Evolutionary conservation across 2,113 vertebrate species (phyloP).

Genomic region (Prionailurus bengalensis): DNA sequence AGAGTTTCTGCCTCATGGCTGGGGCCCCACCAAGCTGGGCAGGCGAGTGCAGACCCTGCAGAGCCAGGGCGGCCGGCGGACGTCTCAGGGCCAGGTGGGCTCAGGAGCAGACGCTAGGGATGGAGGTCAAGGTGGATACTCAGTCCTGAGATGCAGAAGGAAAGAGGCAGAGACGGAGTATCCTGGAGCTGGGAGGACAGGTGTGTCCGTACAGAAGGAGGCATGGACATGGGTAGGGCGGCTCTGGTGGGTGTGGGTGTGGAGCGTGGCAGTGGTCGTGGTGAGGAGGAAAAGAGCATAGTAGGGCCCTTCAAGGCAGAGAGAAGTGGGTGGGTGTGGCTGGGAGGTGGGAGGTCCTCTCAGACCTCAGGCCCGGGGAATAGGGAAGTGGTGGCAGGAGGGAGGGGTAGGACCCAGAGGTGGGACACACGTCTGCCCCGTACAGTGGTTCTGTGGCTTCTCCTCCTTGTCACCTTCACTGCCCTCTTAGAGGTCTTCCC

Average conservation of each 20-base stretch:
- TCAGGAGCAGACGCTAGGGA: background rate
- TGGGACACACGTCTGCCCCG: background rate
- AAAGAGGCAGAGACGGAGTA: rapidly evolving
- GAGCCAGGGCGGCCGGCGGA: background rate
- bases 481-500: background rate
- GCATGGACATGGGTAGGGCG: background rate
- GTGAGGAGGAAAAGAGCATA: background rate
- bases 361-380: background rate
- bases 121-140: background rate
- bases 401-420: background rate
- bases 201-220: background rate
- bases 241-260: rapidly evolving
- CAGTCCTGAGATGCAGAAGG: background rate
- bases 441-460: background rate
- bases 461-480: background rate
- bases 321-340: background rate
- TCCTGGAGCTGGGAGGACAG: background rate
- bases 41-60: rapidly evolving
- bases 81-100: background rate
- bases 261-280: background rate
- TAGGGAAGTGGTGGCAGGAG: background rate
- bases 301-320: background rate
- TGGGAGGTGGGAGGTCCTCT: background rate
- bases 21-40: too few relatives aligned
- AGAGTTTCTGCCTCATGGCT: background rate